Evolutionary conservation across 2,888 invertebrate species (phyloP), one percentile per base, ranked within the genome.

Genomic region (Chydorus sphaericus): DNA sequence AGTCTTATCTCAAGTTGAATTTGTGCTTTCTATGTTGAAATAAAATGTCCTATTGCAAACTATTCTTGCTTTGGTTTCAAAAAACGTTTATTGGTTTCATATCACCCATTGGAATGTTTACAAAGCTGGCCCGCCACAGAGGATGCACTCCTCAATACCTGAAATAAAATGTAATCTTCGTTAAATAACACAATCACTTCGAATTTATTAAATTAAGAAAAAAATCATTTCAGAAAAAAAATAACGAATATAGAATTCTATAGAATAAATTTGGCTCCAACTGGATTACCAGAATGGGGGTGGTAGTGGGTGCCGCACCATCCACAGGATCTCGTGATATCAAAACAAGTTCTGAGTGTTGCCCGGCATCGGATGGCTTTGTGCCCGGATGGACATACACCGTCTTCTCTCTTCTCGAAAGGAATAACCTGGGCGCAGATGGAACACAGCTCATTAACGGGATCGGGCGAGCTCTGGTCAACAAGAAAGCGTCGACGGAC

Each of bases 221-320:
- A n/a, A n/a, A n/a, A n/a, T n/a, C n/a, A n/a, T 5, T 4, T 3
- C 4, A 36, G 36, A 36, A 23, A 44, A 23, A 23, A 14, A 23
- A 7, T 44, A 18, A 44, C 5, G 5, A 26, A 23, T 18, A 39
- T 20, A 49, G 11, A 26, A 26, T 14, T 28, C 20, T 2, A 30
- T 30, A 6, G 30, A 29, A 30, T 7, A 1, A 30, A 7, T 4
- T 11, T 28, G 29, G 16, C 6, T 11, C n/a, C 36, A n/a, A 33
- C 10, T n/a, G n/a, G 7, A 11, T 23, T 52, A 52, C 52, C 52
- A 5, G 31, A 36, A 52, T 52, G 36, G 16, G 26, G 31, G 23
- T 36, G 52, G n/a, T 52, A 52, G 33, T 33, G 36, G 23, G 37
- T 36, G 33, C 33, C 31, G 11, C 52, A 52, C 33, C 31, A 52